phyloP scores from a whole-genome alignment of 2,888 invertebrate genomes.

The Phlogophora meticulosa region DNA sequence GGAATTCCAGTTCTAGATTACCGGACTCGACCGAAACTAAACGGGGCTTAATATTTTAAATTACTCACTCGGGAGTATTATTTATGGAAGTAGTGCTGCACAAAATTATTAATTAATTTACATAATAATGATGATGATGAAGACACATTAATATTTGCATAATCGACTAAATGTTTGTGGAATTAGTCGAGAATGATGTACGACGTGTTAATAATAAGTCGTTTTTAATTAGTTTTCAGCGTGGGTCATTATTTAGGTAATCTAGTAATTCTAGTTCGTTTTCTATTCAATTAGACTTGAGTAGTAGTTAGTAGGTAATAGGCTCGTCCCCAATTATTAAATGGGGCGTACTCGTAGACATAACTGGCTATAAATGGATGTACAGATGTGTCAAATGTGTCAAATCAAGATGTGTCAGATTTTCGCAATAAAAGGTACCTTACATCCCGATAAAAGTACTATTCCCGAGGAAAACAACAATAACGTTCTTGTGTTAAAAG shows the following conservation, averaged over 20 bases:
- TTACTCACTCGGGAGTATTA: conserved; percentile 3
- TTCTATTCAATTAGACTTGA: neutral
- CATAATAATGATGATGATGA: conserved; percentile 22
- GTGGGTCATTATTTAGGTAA: neutral
- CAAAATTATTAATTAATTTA: conserved; percentile 12
- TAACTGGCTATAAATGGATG: no score
- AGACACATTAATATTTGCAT: conserved; percentile 35
- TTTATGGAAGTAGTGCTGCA: conserved; percentile 14
- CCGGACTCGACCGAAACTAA: conserved; percentile 6
- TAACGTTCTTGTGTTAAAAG: no score
- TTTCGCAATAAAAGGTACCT: no score
- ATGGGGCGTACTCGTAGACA: no score
- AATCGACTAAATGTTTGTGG: conserved; percentile 17
- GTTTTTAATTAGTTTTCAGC: conserved; percentile 20
- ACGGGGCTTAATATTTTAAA: conserved; percentile 15
- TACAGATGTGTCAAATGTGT: no score
- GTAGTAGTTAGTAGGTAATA: neutral
- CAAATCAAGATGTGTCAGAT: no score
- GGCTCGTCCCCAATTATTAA: no score
- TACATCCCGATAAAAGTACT: no score
- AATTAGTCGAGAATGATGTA: conserved; percentile 9
- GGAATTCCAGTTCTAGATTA: no score
- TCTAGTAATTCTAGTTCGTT: conserved; percentile 5
- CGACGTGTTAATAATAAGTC: neutral
- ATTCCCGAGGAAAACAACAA: no score